These are phyloP conservation scores for Drosophila cardini DNA, from an alignment of 1,140 invertebrate species.

Conservation along the genomic window DNA sequence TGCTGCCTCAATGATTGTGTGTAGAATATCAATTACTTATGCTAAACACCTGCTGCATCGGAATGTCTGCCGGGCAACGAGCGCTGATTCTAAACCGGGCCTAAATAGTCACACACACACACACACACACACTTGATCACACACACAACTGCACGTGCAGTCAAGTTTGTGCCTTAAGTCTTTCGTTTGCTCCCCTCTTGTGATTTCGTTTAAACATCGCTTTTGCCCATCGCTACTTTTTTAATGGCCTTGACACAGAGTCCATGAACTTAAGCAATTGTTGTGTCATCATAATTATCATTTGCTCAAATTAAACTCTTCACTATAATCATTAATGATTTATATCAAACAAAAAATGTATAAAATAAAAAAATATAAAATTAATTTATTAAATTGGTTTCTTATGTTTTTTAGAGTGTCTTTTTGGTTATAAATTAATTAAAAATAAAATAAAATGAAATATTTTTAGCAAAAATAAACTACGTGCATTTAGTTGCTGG, in stretches of 20 bases:
- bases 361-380: neutral
- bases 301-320: neutral
- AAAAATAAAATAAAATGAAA: too few species aligned
- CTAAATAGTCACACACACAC: slow-evolving; percentile 61
- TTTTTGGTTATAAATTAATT: too few species aligned
- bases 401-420: too few species aligned
- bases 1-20: slow-evolving; percentile 66
- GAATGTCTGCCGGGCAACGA: slow-evolving; percentile 71
- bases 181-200: slow-evolving; percentile 54
- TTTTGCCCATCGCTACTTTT: slow-evolving; percentile 13
- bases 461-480: too few species aligned
- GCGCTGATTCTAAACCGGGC: slow-evolving; percentile 73
- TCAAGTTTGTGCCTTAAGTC: slow-evolving; percentile 77
- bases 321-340: neutral
- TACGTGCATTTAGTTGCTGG: too few species aligned
- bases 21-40: slow-evolving; percentile 85
- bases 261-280: neutral
- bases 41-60: slow-evolving; percentile 84
- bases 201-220: slow-evolving; percentile 18
- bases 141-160: slow-evolving; percentile 5
- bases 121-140: slow-evolving; percentile 6
- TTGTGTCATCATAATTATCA: neutral
- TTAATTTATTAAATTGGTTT: neutral
- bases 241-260: slow-evolving; percentile 60
- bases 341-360: neutral